phyloP scores from a whole-genome alignment of 2,797 vertebrate genomes.

The Enteromius paludinosus region DNA sequence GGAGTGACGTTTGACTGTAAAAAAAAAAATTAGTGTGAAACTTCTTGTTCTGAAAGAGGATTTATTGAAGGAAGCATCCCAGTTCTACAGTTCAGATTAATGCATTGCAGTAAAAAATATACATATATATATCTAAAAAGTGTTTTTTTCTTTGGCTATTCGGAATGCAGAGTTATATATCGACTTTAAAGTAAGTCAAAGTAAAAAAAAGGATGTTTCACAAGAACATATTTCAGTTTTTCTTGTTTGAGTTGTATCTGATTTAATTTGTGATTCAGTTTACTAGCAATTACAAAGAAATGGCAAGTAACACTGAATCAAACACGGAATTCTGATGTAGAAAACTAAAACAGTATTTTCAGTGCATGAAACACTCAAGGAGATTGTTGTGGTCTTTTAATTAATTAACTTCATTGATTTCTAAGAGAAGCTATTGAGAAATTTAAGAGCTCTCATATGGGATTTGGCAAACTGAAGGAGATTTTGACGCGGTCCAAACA shows the following conservation, averaged over 20 bases:
- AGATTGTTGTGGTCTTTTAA: neutral
- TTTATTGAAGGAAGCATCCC: neutral
- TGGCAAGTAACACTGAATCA: neutral
- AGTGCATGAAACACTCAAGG: neutral
- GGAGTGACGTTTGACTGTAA: conserved; percentile 67
- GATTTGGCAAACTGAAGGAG: neutral
- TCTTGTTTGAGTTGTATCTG: neutral
- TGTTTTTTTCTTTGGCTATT: neutral
- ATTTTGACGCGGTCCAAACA: conserved; percentile 8
- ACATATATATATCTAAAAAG: no score
- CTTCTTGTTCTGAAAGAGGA: neutral
- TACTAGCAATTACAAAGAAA: neutral
- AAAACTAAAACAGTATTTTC: neutral
- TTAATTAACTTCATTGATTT: neutral
- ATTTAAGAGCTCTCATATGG: neutral
- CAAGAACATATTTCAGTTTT: neutral
- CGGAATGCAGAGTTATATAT: neutral
- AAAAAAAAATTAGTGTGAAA: neutral
- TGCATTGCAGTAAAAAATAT: neutral
- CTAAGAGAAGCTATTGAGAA: neutral
- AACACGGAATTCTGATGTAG: neutral
- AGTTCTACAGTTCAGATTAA: neutral
- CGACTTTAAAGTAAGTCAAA: no score
- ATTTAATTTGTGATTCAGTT: neutral
- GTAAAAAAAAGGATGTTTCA: neutral